phyloP scores from a whole-genome alignment of 30 jellyfish, hydroid and myxozoan genomes.

The Hydractinia echinata region DNA sequence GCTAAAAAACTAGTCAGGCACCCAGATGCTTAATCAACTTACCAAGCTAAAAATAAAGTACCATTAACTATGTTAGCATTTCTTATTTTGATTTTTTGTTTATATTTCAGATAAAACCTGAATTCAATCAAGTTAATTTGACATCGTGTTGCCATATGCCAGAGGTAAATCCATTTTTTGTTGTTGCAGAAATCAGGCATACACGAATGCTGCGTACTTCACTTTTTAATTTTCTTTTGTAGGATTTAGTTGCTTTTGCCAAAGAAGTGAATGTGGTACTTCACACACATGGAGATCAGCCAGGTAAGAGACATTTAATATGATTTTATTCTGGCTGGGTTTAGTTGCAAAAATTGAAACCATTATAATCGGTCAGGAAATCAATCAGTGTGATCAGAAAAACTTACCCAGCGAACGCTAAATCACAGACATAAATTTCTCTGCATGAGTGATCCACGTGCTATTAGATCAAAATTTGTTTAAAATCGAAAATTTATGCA shows the following conservation, averaged over 20 bases:
- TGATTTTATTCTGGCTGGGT: not conserved
- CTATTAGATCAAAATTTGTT: no score
- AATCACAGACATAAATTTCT: no score
- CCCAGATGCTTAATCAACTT: no score
- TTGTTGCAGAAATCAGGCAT: not conserved
- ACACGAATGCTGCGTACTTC: not conserved
- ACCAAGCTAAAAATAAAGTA: no score
- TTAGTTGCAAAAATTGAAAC: not conserved
- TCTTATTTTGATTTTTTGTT: not conserved
- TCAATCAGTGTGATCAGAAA: no score
- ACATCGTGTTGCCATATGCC: constrained; percentile 98
- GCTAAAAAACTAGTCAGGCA: no score
- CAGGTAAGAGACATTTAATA: constrained; percentile 28
- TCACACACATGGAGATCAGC: constrained; percentile 97
- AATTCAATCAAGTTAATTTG: constrained; percentile 89
- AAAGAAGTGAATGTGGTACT: constrained; percentile 67
- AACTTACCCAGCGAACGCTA: no score
- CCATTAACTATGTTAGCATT: no score
- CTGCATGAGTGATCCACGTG: no score
- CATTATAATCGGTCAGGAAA: no score
- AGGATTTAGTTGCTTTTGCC: constrained; percentile 91
- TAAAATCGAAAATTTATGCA: not conserved
- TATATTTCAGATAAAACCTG: constrained; percentile 68
- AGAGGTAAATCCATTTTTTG: constrained; percentile 33
- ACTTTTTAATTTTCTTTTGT: not conserved